Base-by-base conservation (phyloP, 1,140 invertebrate genomes). In the Tribolium madens region DNA sequence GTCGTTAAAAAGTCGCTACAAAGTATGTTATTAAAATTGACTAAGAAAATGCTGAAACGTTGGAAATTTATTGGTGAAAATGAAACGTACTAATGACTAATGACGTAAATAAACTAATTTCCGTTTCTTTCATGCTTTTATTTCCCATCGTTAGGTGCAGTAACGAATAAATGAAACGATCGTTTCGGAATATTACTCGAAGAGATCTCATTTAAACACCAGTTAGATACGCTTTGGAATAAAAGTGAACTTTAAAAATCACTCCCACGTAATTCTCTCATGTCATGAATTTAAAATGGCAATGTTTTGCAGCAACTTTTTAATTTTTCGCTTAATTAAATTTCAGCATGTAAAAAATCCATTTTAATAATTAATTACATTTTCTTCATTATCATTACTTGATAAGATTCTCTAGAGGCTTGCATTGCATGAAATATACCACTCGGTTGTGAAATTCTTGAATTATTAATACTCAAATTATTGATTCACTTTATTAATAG, bases 331-430 rank as follows among this genome's bases (percentile, higher is more conserved):
- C 13, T 33, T 64, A 64, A 64, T 64, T 64, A 33, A 31, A 36
- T 12, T 64, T 31, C 13, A 3, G 57, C 57, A 64, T 64, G 57
- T 33, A 33, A 64, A 64, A 33, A 33, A 64, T 64, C 36, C 17
- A 33, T 31, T 64, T 64, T 33, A 64, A 33, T 31, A 64, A 64
- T 64, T 64, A 64, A 64, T 64, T 64, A 64, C 33, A 64, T n/a
- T 64, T 64, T 21, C 21, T 12, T 7, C 26, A n/a, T 10, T 57
- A 18, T 57, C 52, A 57, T 18, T 21, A 17, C 17, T 57, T 57
- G 52, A 18, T 64, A 64, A 31, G 14, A 64, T 10, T 42, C 57
- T 33, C 57, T 12, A 64, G 21, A 33, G 57, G 12, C 26, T 64
- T 64, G 57, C 57, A 64, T 64, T 26, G 57, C 57, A 64, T 64